Evolutionary conservation across 2,797 vertebrate genomes (phyloP), one percentile per base, ranked within the genome.

Genomic region (Botia almorhae): DNA sequence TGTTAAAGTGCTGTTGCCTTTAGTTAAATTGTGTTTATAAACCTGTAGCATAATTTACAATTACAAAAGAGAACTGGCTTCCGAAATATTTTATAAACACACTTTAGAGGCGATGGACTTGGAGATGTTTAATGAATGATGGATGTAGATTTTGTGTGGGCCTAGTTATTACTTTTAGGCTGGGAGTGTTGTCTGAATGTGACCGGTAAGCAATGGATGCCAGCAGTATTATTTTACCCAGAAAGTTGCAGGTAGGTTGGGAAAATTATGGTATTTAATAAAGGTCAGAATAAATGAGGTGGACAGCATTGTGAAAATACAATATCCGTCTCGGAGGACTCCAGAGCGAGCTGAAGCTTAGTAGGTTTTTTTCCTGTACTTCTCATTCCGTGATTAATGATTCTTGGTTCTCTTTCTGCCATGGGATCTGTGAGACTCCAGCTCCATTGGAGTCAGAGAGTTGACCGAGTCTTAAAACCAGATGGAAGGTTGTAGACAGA

Each of bases 401-500:
- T 75, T 83, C 58, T 77, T 81, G 81, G 81, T 68, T 68, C 55
- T 21, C 76, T 73, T 6, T 83, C 58, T 70, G 36, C 46, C 43
- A 17, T 58, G 3, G 58, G 56, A 13, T 78, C 55, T 26, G 76
- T 36, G 26, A 70, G n/a, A 36, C 56, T 21, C 14, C 55, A 17
- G 17, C 65, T 78, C 39, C 12, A 23, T 36, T 46, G 8, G 56
- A 61, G 43, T 21, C 17, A 67, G 70, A 78, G 72, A 80, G 48
- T 74, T 74, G 69, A 82, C 29, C 81, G 74, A 19, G 64, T 81
- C 29, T 73, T 58, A 17, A 74, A 76, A 79, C 60, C 76, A 79
- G 71, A 84, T 68, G 71, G 78, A 81, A 86, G 67, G 39, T 72
- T 81, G 53, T 48, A 80, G 61, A 74, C 33, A 58, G 33, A 7